Base-by-base conservation (phyloP, 1,140 invertebrate species). In the Hermatobates lingyangjiaoensis region DNA sequence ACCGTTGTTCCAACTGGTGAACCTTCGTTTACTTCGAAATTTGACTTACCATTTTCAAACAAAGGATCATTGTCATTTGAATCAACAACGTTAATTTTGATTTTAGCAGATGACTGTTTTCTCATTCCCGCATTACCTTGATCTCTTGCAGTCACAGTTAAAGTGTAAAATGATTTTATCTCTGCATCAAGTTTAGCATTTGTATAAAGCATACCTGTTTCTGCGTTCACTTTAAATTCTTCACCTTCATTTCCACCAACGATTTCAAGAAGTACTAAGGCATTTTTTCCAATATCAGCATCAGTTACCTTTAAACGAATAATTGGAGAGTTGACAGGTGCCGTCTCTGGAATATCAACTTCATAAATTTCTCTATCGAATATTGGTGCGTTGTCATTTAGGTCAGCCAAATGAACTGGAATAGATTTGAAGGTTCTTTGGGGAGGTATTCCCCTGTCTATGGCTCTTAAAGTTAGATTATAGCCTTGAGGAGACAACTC, bases 41-140 rank as follows among this genome's bases (percentile, higher is more conserved):
- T 71, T 65, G 75, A 70, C 54, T 79, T 74, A 7, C 75, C 61
- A 40, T 75, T 69, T 49, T 87, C 83, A 62, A 95, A 94, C 18
- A 82, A 68, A 0, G 89, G 88, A 63, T 88, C 84, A 65, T 94
- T 93, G 66, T 96, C 90, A 64, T 95, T 95, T 23, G 81, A 79
- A 65, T 94, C 91, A 44, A 83, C 63, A 0, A 95, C 79, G 56
- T 80, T 78, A 27, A 94, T 77, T 68, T 87, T 81, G n/a, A 94
- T 79, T 67, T 88, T 88, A 0, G 86, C 85, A 0, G 87, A 87
- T 0, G 83, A 87, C 62, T 87, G 84, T 58, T 87, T 87, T 20
- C 86, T 68, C 0, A 77, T 81, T 0, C 85, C 86, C 1, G 77
- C 74, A 59, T 87, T 87, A 0, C 85, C 87, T 61, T 87, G 84